Evolutionary conservation across 2,888 invertebrate genomes (phyloP).

Genomic region (Amblyjoppa fuscipennis): DNA sequence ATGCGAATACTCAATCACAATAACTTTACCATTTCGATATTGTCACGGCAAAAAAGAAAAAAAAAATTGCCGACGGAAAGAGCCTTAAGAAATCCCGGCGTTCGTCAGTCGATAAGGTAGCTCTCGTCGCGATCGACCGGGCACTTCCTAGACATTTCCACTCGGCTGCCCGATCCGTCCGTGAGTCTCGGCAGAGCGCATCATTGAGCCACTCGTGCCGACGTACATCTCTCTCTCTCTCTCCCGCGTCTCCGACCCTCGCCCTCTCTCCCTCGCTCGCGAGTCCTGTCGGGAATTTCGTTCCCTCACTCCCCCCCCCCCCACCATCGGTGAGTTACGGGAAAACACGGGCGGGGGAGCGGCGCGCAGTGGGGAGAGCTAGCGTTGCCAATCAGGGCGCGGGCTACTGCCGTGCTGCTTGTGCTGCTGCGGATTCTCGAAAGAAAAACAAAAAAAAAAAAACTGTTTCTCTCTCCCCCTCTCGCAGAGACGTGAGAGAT

Average conservation of each 20-base stretch:
- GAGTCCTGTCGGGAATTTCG: background rate
- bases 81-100: too few species aligned
- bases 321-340: background rate
- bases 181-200: background rate
- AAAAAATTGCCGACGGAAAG: too few species aligned
- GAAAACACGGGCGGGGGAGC: constrained; percentile 5
- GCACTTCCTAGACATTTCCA: background rate
- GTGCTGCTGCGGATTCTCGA: constrained; percentile 49
- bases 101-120: background rate
- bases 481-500: constrained; percentile 22
- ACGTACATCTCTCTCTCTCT: background rate
- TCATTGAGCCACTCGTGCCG: background rate
- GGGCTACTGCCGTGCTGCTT: constrained; percentile 57
- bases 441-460: background rate
- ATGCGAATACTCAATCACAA: too few species aligned
- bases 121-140: background rate
- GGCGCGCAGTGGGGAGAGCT: constrained; percentile 19
- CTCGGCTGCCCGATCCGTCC: background rate
- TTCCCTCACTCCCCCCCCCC: background rate
- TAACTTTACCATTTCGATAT: too few species aligned
- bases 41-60: too few species aligned
- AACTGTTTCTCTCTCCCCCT: constrained; percentile 9
- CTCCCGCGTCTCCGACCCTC: too few species aligned
- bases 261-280: constrained; percentile 3
- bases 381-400: constrained; percentile 61